Conservation (phyloP, 2,113 vertebrate genomes). For the Morone chrysops region DNA sequence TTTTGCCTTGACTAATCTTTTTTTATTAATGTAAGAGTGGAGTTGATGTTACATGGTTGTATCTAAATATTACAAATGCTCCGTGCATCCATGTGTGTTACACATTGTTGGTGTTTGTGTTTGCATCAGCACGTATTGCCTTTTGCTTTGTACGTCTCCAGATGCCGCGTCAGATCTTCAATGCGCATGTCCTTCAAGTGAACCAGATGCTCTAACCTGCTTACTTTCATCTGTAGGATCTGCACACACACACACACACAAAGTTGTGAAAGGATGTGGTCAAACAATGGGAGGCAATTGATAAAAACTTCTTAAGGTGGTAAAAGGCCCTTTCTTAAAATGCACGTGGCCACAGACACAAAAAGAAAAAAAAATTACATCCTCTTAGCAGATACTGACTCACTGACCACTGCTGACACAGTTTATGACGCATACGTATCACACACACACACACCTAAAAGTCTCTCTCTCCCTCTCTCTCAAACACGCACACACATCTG, state of each 20-base stretch:
- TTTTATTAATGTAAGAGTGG: slow-evolving; percentile 17
- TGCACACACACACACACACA: slow-evolving; percentile 52
- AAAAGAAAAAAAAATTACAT: slow-evolving; percentile 49
- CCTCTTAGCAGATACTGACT: slow-evolving; percentile 67
- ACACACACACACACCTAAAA: slow-evolving; percentile 25
- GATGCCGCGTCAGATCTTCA: slow-evolving; percentile 73
- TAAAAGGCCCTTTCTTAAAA: slow-evolving; percentile 21
- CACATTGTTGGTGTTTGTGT: not conserved
- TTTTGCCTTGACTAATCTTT: not conserved
- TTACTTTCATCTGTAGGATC: slow-evolving; percentile 87
- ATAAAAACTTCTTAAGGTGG: not conserved
- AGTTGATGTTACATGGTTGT: not conserved
- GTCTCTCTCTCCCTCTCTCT: not conserved
- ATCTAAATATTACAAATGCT: not conserved
- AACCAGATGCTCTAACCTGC: slow-evolving; percentile 82
- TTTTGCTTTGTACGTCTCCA: slow-evolving; percentile 72
- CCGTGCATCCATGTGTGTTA: not conserved
- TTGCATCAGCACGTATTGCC: slow-evolving; percentile 48
- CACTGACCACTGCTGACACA: slow-evolving; percentile 70
- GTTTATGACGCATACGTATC: slow-evolving; percentile 50
- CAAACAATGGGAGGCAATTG: not conserved
- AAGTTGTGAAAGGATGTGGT: slow-evolving; percentile 15
- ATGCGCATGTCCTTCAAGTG: slow-evolving; percentile 84
- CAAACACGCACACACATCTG: slow-evolving; percentile 24
- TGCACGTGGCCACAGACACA: slow-evolving; percentile 47